A percentile compares a stretch with the other conserved stretches of the same genome.
Evolutionary conservation across 2,797 vertebrate species (phyloP).

Genomic region (Gallinago nigripennis): DNA sequence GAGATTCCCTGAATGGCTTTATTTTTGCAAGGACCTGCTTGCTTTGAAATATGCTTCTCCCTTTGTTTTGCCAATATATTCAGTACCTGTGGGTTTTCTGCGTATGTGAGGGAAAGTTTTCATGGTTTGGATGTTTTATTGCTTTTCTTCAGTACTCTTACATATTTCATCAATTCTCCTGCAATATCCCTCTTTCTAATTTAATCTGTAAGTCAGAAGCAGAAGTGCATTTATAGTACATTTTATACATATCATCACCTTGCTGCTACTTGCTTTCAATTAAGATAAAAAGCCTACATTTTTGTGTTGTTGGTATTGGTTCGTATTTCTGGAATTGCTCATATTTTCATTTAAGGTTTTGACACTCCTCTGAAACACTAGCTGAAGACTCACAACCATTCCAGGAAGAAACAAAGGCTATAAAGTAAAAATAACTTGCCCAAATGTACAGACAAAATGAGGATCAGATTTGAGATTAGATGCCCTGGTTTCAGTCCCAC

Average conservation of each 20-base stretch:
- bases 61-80: conserved; percentile 56
- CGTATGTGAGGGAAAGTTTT: not conserved
- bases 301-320: not conserved
- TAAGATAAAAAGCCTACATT: not conserved
- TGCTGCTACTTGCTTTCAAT: conserved; percentile 10
- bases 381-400: not conserved
- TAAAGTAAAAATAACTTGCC: not conserved
- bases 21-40: conserved; percentile 16
- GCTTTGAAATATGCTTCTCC: conserved; percentile 13
- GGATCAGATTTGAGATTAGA: not conserved
- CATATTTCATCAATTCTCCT: conserved; percentile 12
- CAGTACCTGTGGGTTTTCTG: conserved; percentile 24
- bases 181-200: not conserved
- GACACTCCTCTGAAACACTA: not conserved
- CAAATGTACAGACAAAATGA: not conserved
- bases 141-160: not conserved
- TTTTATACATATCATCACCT: not conserved
- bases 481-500: not conserved
- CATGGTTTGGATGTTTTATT: conserved; percentile 7
- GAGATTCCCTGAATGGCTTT: conserved; percentile 37
- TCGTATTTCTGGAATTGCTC: not conserved
- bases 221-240: not conserved
- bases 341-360: not conserved
- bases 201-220: not conserved
- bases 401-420: not conserved